Conservation (phyloP, 2,797 vertebrate species). For the Zenarchopterus dispar region DNA sequence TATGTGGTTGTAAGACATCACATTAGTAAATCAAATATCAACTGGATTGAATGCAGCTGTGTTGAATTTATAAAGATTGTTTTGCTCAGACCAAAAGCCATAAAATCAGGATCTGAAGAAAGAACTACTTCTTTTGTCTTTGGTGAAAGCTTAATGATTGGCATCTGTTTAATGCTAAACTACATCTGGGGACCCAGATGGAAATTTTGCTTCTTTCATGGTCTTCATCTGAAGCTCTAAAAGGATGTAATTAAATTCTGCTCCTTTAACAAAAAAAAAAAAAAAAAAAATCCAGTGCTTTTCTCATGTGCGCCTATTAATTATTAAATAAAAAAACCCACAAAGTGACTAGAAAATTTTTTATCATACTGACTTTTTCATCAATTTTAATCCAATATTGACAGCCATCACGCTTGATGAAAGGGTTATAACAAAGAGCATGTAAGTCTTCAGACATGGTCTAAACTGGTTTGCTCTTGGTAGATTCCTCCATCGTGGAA, state of each 20-base stretch:
- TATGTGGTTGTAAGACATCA: no score
- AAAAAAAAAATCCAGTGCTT: neutral
- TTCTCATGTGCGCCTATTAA: no score
- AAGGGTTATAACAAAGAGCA: slow-evolving; percentile 5
- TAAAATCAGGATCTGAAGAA: neutral
- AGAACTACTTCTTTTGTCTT: neutral
- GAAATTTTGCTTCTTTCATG: neutral
- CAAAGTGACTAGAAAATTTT: no score
- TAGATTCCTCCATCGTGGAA: slow-evolving; percentile 31
- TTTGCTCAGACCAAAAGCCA: no score
- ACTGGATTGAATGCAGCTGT: no score
- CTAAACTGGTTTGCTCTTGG: slow-evolving; percentile 17
- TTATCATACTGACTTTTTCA: neutral
- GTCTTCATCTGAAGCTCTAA: neutral
- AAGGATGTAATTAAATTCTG: neutral
- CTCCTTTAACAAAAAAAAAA: neutral
- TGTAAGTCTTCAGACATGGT: slow-evolving; percentile 8
- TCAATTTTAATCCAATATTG: neutral
- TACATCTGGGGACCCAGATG: neutral
- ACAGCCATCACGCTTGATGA: neutral
- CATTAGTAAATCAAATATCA: no score
- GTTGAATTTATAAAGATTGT: no score
- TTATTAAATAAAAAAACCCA: no score
- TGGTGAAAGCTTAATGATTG: neutral
- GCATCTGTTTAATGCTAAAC: neutral